Evolutionary conservation across 2,888 invertebrate genomes (phyloP).

Genomic region (Amblyjoppa fuscipennis): DNA sequence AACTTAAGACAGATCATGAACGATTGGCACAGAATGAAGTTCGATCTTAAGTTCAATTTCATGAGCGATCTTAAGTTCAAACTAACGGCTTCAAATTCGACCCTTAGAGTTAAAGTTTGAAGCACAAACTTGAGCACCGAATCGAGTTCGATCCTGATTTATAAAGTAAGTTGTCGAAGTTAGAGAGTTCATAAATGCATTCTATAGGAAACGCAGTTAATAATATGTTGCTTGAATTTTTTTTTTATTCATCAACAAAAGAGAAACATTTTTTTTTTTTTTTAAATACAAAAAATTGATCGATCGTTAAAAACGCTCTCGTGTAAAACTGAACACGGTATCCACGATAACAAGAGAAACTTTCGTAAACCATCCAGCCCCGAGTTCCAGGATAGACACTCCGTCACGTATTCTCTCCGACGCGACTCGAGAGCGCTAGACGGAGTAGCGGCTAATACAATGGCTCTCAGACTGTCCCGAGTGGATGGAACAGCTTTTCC

Average conservation of each 20-base stretch:
- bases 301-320: not conserved
- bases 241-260: constrained; percentile 1
- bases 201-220: not conserved
- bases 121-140: too few relatives aligned
- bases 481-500: not conserved
- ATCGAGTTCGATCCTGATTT: too few relatives aligned
- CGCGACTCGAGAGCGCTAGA: constrained; percentile 39
- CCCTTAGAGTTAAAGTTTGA: too few relatives aligned
- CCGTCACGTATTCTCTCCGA: constrained; percentile 57
- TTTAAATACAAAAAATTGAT: not conserved
- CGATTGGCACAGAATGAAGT: too few relatives aligned
- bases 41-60: too few relatives aligned
- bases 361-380: not conserved
- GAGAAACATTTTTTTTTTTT: too few relatives aligned
- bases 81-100: too few relatives aligned
- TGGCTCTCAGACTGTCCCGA: not conserved
- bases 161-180: too few relatives aligned
- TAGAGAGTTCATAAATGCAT: too few relatives aligned
- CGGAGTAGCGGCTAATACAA: constrained; percentile 37
- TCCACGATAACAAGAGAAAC: not conserved
- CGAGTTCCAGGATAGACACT: constrained; percentile 40
- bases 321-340: not conserved
- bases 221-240: not conserved
- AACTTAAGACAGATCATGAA: too few relatives aligned
- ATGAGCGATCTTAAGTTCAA: too few relatives aligned